Base-by-base conservation (phyloP, 2,888 invertebrate species). In the Cantharis lateralis region DNA sequence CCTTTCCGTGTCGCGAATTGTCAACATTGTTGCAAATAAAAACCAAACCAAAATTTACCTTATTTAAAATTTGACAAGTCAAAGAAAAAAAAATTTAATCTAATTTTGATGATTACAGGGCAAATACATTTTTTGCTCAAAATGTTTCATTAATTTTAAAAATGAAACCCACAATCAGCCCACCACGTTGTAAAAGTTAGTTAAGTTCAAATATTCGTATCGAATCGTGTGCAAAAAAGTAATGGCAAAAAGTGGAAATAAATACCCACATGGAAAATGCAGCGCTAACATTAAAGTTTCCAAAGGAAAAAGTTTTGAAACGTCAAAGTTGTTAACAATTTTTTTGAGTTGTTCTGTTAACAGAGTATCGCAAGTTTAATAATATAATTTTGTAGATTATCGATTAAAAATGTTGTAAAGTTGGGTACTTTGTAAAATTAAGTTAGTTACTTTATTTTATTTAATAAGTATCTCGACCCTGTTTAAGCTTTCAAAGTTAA, bases 361-460 rank as follows among this genome's bases (percentile, higher is more conserved):
- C 64, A 66, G 24, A 66, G 64, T 20, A 66, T 48, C n/a, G 7
- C 16, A 66, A 66, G 10, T 24, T 66, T 66, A 20, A 20, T 66
- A 66, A 66, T 66, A 10, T 20, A 66, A 66, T 66, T 66, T 20
- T n/a, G 64, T 15, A 18, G 24, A 24, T 24, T 66, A 66, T 66
- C 20, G 64, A 66, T 66, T 66, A 20, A 24, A 66, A 66, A n/a
- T 20, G 13, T 20, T 24, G 18, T n/a, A 66, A 66, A 66, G 20
- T 66, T 66, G 48, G 48, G n/a, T 48, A 66, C 64, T 66, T 66
- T 66, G 20, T 24, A 20, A 66, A 66, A 66, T 66, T n/a, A 13
- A 24, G 64, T 66, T 66, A 24, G 64, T 66, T 66, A 66, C 64
- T 66, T 66, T 16, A 66, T 66, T 66, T 66, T 66, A 66, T 66